These are phyloP conservation scores for Mola mola DNA, from an alignment of 2,113 vertebrate species.

Conservation along the genomic window DNA sequence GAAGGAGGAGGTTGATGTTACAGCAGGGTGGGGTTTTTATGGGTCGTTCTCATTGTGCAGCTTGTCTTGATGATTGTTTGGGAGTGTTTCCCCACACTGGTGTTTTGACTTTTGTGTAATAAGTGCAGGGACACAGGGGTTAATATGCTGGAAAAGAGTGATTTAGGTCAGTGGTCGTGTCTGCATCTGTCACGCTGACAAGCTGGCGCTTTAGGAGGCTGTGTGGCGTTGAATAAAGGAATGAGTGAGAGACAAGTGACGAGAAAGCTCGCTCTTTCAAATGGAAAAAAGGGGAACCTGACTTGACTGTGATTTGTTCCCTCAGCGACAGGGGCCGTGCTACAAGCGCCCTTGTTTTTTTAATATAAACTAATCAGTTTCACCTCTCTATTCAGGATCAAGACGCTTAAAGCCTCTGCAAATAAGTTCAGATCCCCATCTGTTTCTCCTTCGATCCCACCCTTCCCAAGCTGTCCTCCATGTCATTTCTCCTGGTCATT, in stretches of 20 bases:
- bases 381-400: slow-evolving; percentile 73
- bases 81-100: slow-evolving; percentile 32
- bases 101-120: slow-evolving; percentile 58
- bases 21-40: slow-evolving; percentile 26
- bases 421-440: slow-evolving; percentile 62
- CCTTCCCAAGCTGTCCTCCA: slow-evolving; percentile 18
- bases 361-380: slow-evolving; percentile 78
- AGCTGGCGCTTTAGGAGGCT: slow-evolving; percentile 58
- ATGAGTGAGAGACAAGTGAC: slow-evolving; percentile 56
- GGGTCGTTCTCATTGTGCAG: slow-evolving; percentile 36
- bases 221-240: slow-evolving; percentile 56
- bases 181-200: slow-evolving; percentile 77
- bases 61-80: slow-evolving; percentile 29
- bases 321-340: slow-evolving; percentile 48
- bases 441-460: slow-evolving; percentile 26
- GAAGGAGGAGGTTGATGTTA: slow-evolving; percentile 22
- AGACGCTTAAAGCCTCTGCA: slow-evolving; percentile 67
- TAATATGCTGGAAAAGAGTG: slow-evolving; percentile 82
- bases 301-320: slow-evolving; percentile 65
- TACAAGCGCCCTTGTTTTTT: slow-evolving; percentile 65
- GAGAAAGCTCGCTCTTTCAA: slow-evolving; percentile 53
- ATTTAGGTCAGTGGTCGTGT: slow-evolving; percentile 79
- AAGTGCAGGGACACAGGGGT: slow-evolving; percentile 69
- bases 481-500: slow-evolving; percentile 46
- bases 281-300: slow-evolving; percentile 53